Evolutionary conservation across 2,888 invertebrate genomes (phyloP), one percentile per base, ranked within the genome.

Genomic region (Campaea margaritaria): DNA sequence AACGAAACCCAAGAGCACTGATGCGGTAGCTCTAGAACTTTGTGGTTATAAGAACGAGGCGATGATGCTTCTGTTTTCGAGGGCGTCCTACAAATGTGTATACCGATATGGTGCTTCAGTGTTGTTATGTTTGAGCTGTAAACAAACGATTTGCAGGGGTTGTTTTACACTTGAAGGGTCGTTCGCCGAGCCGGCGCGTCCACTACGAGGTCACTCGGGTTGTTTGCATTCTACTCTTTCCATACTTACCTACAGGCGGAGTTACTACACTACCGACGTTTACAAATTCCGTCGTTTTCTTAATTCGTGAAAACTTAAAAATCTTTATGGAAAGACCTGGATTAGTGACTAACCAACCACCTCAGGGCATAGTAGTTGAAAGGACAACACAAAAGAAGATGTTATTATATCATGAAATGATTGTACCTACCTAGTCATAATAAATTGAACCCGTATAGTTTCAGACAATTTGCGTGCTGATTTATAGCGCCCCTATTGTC

Each of bases 101-200:
- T 13, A 13, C 0, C 14, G 52, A 58, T 43, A 58, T 39, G 27
- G 52, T 43, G 13, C 21, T 12, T 16, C 2, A 49, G 27, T 16
- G 42, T 34, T 9, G 21, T 21, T 34, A 9, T 41, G 5, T 13
- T 14, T 0, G 16, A 49, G 45, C 42, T 58, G 68, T 64, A 62
- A 68, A 68, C 68, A 68, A 61, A 53, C 58, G 41, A 31, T 58
- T 51, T 51, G 49, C 12, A 12, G 48, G 58, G 52, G 59, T 45
- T 59, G 62, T 31, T 58, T 56, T 46, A 48, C 28, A 42, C 57
- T n/a, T 41, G 21, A 42, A 45, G 61, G 64, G 63, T 57, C 55
- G 58, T 51, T 43, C 52, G 48, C 52, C 47, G 52, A 45, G 10
- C 47, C 46, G 41, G 0, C 12, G 12, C 50, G 57, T 44, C 36